Evolutionary conservation across 2,113 vertebrate species (phyloP).

Genomic region (Oreamnos americanus): DNA sequence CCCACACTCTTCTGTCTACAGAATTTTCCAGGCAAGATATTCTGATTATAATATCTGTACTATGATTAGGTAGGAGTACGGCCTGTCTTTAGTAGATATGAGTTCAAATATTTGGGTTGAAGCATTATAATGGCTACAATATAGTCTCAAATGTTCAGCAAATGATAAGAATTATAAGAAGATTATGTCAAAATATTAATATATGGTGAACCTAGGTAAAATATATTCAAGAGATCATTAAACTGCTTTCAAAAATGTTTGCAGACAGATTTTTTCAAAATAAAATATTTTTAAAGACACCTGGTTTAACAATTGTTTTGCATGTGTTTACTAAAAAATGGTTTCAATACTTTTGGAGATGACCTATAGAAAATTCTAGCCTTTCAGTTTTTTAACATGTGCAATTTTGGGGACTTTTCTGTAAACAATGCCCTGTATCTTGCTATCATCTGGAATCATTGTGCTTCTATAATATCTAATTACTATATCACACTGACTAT

Average conservation of each 20-base stretch:
- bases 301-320: neutral
- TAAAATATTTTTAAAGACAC: neutral
- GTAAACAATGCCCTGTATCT: neutral
- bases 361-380: neutral
- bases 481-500: neutral
- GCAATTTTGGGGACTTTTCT: neutral
- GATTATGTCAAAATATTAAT: neutral
- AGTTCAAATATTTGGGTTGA: neutral
- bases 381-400: neutral
- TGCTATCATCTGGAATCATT: neutral
- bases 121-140: neutral
- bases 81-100: neutral
- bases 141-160: neutral
- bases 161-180: neutral
- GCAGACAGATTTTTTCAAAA: neutral
- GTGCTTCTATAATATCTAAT: neutral
- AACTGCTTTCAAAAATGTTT: neutral
- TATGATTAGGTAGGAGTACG: neutral
- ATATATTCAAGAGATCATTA: neutral
- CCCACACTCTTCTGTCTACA: rapidly evolving
- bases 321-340: neutral
- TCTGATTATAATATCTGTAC: neutral
- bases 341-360: neutral
- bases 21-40: neutral
- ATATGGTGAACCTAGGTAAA: neutral